phyloP scores from a whole-genome alignment of 2,113 vertebrate genomes.

The Ophiodon elongatus region DNA sequence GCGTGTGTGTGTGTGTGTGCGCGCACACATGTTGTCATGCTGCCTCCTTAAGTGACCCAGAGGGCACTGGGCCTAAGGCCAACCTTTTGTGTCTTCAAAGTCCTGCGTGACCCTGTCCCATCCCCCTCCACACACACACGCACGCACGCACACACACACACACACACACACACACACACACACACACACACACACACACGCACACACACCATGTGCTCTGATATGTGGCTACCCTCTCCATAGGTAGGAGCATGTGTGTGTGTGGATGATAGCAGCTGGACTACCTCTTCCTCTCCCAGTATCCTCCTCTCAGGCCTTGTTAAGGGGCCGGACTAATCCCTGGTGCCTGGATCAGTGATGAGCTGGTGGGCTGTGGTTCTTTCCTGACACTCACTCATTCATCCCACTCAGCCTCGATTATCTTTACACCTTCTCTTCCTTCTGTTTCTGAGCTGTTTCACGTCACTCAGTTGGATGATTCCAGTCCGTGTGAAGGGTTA shows the following conservation, averaged over 20 bases:
- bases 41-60: constrained; percentile 68
- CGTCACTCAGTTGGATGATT: neutral
- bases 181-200: constrained; percentile 28
- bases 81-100: constrained; percentile 68
- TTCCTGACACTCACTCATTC: neutral
- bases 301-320: constrained; percentile 52
- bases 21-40: constrained; percentile 39
- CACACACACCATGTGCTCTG: constrained; percentile 39
- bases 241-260: constrained; percentile 50
- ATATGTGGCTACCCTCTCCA: constrained; percentile 60
- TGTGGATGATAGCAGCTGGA: constrained; percentile 65
- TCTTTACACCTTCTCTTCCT: neutral
- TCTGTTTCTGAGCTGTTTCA: neutral
- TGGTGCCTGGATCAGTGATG: constrained; percentile 52
- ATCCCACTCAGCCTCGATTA: neutral
- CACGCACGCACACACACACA: constrained; percentile 27
- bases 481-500: neutral
- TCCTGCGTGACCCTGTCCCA: constrained; percentile 62
- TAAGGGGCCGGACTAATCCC: constrained; percentile 56
- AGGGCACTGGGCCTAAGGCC: constrained; percentile 73
- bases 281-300: constrained; percentile 41
- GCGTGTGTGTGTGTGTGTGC: neutral
- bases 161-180: constrained; percentile 29
- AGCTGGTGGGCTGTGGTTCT: constrained; percentile 48
- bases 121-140: constrained; percentile 39